phyloP scores from a whole-genome alignment of 2,113 vertebrate species.

The Otis tarda region DNA sequence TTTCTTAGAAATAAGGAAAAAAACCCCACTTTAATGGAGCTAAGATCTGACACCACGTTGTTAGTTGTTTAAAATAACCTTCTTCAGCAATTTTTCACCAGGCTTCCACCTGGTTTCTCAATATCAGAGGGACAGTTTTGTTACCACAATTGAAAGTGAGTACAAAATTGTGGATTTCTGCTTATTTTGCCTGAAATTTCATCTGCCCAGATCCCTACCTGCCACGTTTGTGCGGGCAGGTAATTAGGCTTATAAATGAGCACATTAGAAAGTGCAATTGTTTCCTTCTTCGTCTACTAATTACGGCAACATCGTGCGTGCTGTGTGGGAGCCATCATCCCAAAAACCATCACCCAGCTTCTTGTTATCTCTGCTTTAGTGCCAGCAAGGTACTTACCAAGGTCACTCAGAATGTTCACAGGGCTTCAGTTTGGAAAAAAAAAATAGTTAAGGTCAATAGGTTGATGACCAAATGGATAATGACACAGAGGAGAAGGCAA shows the following conservation, averaged over 20 bases:
- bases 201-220: not conserved
- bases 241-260: not conserved
- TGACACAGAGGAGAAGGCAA: not conserved
- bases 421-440: not conserved
- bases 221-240: not conserved
- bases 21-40: not conserved
- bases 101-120: not conserved
- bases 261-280: accelerated
- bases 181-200: not conserved
- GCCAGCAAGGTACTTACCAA: not conserved
- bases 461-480: not conserved
- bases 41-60: not conserved
- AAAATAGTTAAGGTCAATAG: not conserved
- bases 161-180: not conserved
- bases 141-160: not conserved
- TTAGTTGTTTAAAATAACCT: not conserved
- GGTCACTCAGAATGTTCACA: accelerated
- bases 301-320: accelerated
- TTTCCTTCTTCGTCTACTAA: not conserved
- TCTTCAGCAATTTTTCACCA: not conserved
- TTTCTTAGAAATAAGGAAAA: not conserved
- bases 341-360: accelerated
- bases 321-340: not conserved
- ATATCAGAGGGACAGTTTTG: not conserved
- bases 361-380: not conserved